A percentile compares a stretch with the other conserved stretches of the same genome.
phyloP scores from a whole-genome alignment of 2,888 invertebrate species.

The Rhopalosiphum nymphaeae region DNA sequence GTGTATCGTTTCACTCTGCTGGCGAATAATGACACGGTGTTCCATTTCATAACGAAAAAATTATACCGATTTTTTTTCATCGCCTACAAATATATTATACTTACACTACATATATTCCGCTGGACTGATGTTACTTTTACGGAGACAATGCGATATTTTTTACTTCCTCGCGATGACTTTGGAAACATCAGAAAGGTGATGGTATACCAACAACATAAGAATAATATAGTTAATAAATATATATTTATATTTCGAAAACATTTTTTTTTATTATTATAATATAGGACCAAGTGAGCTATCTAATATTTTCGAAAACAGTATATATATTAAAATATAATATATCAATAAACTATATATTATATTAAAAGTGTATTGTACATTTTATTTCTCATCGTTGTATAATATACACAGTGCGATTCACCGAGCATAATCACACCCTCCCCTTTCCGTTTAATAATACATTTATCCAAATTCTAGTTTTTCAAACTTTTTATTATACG shows the following conservation, averaged over 20 bases:
- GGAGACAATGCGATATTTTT: constrained; percentile 40
- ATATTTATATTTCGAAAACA: not conserved
- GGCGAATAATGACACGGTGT: constrained; percentile 61
- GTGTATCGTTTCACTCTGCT: constrained; percentile 61
- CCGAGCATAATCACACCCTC: not conserved
- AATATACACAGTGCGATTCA: not conserved
- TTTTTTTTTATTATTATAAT: not conserved
- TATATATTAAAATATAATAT: not conserved
- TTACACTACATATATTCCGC: not conserved
- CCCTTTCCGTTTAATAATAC: not conserved
- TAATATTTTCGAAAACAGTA: not conserved
- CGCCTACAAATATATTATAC: not conserved
- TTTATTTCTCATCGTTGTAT: not conserved
- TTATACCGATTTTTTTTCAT: constrained; percentile 59
- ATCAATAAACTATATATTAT: not conserved
- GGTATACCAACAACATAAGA: not conserved
- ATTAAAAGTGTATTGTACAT: not conserved
- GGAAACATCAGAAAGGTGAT: constrained; percentile 29
- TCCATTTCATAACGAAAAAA: constrained; percentile 63
- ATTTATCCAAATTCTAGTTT: not conserved
- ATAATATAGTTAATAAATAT: not conserved
- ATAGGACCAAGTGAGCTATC: not conserved
- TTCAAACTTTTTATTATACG: not conserved
- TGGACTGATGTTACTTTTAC: not conserved
- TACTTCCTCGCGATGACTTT: constrained; percentile 18